Percentiles rank a stretch among this genome's conserved stretches.
Evolutionary conservation across 2,797 vertebrate species (phyloP).

Genomic region (Spinus pinus): DNA sequence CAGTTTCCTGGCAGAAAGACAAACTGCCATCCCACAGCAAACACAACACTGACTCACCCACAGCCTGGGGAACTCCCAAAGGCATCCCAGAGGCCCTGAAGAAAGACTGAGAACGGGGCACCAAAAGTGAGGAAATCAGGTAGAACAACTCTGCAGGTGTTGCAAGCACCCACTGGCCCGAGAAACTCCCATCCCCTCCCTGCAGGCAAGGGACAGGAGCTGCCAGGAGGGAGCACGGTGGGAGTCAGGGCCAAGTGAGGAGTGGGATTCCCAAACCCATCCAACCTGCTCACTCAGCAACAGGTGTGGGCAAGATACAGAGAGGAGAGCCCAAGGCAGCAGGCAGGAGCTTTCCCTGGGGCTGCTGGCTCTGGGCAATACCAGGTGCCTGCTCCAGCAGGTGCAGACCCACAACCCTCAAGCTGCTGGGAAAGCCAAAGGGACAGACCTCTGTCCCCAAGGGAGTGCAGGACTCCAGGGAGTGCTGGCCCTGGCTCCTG

Average conservation of each 20-base stretch:
- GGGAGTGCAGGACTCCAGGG: neutral
- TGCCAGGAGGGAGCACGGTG: neutral
- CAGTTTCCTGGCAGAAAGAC: neutral
- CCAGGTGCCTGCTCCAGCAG: rapidly evolving
- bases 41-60: neutral
- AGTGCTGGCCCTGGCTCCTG: neutral
- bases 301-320: neutral
- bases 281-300: neutral
- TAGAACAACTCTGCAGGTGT: neutral
- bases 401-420: neutral
- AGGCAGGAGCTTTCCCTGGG: neutral
- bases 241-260: neutral
- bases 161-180: neutral
- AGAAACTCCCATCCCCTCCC: neutral
- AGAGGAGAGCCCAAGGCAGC: neutral
- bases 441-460: neutral
- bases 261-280: neutral
- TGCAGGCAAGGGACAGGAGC: neutral
- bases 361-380: neutral
- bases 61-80: neutral
- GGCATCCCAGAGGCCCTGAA: neutral
- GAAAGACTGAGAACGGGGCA: neutral
- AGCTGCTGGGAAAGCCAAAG: neutral
- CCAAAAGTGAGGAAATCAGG: neutral
- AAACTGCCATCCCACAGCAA: neutral